Percentiles rank a stretch among this genome's conserved stretches.
These are phyloP conservation scores for Mus spretus DNA, from an alignment of 2,797 vertebrate genomes.

Conservation along the genomic window DNA sequence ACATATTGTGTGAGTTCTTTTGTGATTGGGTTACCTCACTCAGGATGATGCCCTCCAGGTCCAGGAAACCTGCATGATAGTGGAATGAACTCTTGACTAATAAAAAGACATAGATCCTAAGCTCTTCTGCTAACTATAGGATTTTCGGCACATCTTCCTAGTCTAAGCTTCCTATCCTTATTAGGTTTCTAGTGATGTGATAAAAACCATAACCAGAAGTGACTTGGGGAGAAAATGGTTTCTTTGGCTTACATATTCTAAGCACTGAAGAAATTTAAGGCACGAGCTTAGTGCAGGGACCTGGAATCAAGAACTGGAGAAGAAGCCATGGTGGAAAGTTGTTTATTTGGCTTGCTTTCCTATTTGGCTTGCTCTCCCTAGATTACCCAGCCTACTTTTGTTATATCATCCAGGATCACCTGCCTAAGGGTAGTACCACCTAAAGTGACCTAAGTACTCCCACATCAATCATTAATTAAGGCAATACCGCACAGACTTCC, in stretches of 20 bases:
- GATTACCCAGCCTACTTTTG: neutral
- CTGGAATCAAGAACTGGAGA: neutral
- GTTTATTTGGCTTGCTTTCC: neutral
- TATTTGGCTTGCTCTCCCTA: neutral
- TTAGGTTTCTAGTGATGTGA: neutral
- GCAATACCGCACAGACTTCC: neutral
- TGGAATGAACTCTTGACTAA: constrained; percentile 2
- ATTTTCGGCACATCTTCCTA: neutral
- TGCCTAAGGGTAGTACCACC: neutral
- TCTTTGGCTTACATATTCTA: neutral
- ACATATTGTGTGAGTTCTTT: too few species aligned
- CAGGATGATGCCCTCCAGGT: too few species aligned
- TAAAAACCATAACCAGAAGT: neutral
- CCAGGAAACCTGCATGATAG: neutral
- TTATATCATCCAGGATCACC: neutral
- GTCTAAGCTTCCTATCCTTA: neutral
- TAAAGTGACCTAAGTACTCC: neutral
- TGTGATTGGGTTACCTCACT: too few species aligned
- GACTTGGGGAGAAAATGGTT: neutral
- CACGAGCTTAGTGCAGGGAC: neutral
- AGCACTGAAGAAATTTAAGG: neutral
- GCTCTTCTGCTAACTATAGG: constrained; percentile 38
- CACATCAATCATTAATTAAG: neutral
- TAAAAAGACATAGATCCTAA: neutral
- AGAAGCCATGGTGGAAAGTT: neutral